Evolutionary conservation across 2,888 invertebrate species (phyloP), one percentile per base, ranked within the genome.

Genomic region (Drosophila nr. perissopoda): DNA sequence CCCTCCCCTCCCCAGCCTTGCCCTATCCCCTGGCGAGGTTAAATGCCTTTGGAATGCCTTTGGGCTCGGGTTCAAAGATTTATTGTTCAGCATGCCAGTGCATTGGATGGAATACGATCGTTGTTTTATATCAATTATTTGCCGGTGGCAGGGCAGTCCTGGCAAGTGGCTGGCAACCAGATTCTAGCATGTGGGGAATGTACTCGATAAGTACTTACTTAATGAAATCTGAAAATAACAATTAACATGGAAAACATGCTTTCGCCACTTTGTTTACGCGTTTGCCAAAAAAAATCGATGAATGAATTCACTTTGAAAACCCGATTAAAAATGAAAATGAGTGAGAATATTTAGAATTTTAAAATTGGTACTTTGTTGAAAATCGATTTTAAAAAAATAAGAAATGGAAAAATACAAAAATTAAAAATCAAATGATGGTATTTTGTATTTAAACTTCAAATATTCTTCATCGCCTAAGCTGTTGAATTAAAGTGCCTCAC

Each of bases 121-220:
- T 58, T 86, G 82, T 72, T 89, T 83, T 66, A 87, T 89, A 64
- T 69, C 78, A 89, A 74, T 73, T 77, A 68, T 63, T 62, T 65
- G 58, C 25, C 45, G 54, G 60, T 25, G 16, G 48, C 69, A 40
- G 21, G 13, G 21, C 45, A 60, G 49, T 67, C 27, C 52, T 67
- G 89, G 80, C 89, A 82, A 88, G 89, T 88, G 83, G 53, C 68
- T 58, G 69, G 33, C 25, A 48, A 10, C 36, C n/a, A 78, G 61
- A 40, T 68, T 49, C 5, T 18, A 27, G 18, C 25, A 56, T 62
- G 62, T 42, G 62, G 16, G 5, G 51, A 31, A 70, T 42, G 21
- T 48, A 16, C 29, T 16, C 38, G 36, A 8, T 8, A 31, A 40
- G 13, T n/a, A 62, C 25, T 13, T 25, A 74, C 74, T 59, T 48